Base-by-base conservation (phyloP, 1,140 invertebrate species). In the Ptiloglossa arizonensis region DNA sequence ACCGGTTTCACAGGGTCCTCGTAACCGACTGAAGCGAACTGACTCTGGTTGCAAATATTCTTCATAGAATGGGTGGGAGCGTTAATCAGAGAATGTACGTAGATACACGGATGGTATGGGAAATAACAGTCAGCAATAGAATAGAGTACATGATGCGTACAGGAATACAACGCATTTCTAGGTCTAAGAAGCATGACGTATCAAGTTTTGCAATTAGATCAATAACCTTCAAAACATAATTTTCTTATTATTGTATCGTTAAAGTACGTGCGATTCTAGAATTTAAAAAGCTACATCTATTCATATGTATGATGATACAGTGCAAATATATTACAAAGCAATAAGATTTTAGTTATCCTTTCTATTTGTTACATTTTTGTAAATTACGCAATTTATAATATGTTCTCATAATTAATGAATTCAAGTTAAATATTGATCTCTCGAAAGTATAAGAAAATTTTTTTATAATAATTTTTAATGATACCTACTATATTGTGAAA, bases 1-100 rank as follows among this genome's bases (percentile, higher is more conserved):
- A 72, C 27, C 41, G 11, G 52, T 68, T 46, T n/a, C 8, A 24
- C 15, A 19, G 52, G 60, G 41, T 78, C 67, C 74, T 72, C 54
- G 56, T 56, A 50, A 52, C 60, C 62, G 63, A 76, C 81, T 70
- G 66, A 83, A 54, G 66, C 73, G 11, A 56, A 44, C 63, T 29
- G 22, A 17, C 35, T 17, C 54, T 32, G 35, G 60, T 22, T 17
- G n/a, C 22, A n/a, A 24, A 24, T 29, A 41, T 64, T 59, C 57
- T 52, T 38, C 15, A 52, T 15, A 5, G 41, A 24, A 56, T 15
- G 48, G 38, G 72, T 68, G 72, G 71, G 46, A 60, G 46, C 17
- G 19, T 0, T 8, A 62, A 35, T 0, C 8, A n/a, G 44, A 35
- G 44, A 71, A 35, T 19, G 44, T 62, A 60, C 32, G 24, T 44